phyloP scores from a whole-genome alignment of 1,140 invertebrate genomes.

The Aphis craccivora region DNA sequence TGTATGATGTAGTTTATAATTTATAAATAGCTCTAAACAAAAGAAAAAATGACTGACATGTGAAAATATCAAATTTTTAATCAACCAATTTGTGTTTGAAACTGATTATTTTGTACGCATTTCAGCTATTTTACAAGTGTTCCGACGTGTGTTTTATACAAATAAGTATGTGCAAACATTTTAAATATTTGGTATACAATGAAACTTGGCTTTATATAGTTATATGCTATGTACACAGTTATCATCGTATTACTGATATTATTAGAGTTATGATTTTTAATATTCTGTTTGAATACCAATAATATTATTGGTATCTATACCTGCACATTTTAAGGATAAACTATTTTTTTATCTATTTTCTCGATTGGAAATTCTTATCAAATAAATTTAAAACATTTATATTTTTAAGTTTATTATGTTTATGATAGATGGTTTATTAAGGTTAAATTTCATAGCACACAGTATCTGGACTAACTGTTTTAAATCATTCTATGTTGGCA shows the following conservation, averaged over 20 bases:
- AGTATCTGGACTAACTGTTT: background rate
- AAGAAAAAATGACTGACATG: background rate
- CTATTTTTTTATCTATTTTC: background rate
- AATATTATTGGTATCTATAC: background rate
- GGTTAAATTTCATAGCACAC: background rate
- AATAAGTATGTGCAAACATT: background rate
- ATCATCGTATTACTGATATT: background rate
- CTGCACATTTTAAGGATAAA: background rate
- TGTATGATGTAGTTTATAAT: background rate
- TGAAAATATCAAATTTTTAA: constrained; percentile 15
- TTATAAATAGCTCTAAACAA: background rate
- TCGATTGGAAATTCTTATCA: background rate
- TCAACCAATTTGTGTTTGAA: background rate
- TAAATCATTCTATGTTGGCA: background rate
- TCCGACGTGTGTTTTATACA: background rate
- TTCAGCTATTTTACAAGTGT: background rate
- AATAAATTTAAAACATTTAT: background rate
- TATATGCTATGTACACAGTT: background rate
- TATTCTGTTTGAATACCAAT: background rate
- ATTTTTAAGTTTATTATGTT: background rate
- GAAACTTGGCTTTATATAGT: background rate
- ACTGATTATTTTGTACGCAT: background rate
- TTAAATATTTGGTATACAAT: background rate
- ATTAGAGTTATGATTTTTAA: background rate
- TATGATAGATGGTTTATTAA: background rate